phyloP scores from a whole-genome alignment of 2,888 invertebrate species.

The Theretra japonica region DNA sequence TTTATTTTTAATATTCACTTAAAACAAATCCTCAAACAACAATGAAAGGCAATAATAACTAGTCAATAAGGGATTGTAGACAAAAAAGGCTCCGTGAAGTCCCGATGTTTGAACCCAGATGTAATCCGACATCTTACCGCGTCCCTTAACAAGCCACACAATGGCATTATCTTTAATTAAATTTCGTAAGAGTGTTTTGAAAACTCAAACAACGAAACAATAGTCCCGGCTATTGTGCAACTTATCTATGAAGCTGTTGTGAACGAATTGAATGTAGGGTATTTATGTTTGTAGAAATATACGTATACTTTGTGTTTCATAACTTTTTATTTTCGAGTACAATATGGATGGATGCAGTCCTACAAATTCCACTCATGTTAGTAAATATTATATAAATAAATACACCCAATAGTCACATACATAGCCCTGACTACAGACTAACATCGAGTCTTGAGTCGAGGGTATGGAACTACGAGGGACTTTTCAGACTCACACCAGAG shows the following conservation, averaged over 20 bases:
- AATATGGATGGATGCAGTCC: too few species aligned
- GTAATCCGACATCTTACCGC: conserved; percentile 4
- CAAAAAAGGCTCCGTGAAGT: background rate
- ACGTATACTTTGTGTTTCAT: too few species aligned
- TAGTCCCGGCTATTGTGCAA: conserved; percentile 21
- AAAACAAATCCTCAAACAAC: background rate
- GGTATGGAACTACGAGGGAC: too few species aligned
- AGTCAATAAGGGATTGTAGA: background rate
- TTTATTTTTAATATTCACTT: too few species aligned
- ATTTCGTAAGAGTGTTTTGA: conserved; percentile 23
- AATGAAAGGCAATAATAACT: background rate
- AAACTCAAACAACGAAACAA: conserved; percentile 25
- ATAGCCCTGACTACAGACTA: too few species aligned
- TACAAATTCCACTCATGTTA: too few species aligned
- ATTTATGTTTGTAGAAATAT: too few species aligned
- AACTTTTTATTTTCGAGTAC: too few species aligned
- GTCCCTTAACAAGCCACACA: conserved; percentile 18
- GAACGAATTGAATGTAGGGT: background rate
- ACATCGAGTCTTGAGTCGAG: too few species aligned
- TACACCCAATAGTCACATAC: too few species aligned
- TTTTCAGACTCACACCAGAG: too few species aligned
- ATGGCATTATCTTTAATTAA: conserved; percentile 26
- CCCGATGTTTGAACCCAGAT: background rate
- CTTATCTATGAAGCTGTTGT: conserved; percentile 21
- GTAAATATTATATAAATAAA: too few species aligned